Evolutionary conservation across 2,113 vertebrate species (phyloP).

Genomic region (Candoia aspera): DNA sequence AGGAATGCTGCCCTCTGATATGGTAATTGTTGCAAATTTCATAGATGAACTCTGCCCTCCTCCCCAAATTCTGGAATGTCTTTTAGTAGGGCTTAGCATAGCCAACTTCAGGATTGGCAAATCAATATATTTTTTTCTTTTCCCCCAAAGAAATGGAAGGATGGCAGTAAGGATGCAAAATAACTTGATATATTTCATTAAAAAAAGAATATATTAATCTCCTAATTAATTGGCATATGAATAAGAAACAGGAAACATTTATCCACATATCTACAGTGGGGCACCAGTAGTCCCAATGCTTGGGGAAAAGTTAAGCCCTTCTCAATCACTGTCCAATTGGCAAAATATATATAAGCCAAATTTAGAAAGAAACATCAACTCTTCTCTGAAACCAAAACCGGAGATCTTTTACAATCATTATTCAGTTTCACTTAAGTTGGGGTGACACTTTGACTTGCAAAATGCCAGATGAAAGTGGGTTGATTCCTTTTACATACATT

Average conservation of each 20-base stretch:
- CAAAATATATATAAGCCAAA: background rate
- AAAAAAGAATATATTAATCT: background rate
- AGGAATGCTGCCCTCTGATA: background rate
- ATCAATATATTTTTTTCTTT: background rate
- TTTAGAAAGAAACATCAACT: slow-evolving; percentile 2
- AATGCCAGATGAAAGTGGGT: background rate
- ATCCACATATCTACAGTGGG: background rate
- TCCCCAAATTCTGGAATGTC: background rate
- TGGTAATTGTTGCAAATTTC: background rate
- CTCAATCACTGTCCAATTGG: background rate
- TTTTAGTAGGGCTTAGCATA: background rate
- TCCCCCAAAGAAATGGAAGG: background rate
- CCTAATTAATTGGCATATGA: background rate
- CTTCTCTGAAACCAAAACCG: background rate
- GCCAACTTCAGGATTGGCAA: background rate
- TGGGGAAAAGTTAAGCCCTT: background rate
- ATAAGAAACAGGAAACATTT: background rate
- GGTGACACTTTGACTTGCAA: background rate
- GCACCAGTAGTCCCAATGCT: background rate
- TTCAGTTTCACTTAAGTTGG: background rate
- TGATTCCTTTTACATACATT: background rate
- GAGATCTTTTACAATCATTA: background rate
- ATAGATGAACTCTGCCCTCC: background rate
- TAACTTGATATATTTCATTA: background rate
- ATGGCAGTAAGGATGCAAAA: background rate